Percentiles rank a stretch among this genome's conserved stretches.
These are phyloP conservation scores for Drosophila atripex DNA, from an alignment of 2,888 invertebrate species.

Conservation along the genomic window DNA sequence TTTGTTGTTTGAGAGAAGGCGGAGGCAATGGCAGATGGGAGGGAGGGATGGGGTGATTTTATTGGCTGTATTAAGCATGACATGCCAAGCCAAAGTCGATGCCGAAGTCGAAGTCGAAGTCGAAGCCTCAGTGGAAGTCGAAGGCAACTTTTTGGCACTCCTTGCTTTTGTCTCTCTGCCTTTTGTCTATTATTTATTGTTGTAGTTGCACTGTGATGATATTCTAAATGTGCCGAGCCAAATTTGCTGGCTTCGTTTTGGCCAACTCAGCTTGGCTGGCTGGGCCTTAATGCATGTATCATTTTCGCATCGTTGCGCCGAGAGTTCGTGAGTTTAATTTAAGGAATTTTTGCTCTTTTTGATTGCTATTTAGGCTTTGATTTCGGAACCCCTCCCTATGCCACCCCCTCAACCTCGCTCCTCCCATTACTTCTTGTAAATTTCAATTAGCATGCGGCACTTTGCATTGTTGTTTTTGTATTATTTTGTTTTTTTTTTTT, in stretches of 20 bases:
- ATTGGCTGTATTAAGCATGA: slow-evolving; percentile 78
- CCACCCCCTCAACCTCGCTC: not conserved
- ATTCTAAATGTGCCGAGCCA: slow-evolving; percentile 81
- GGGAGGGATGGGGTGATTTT: slow-evolving; percentile 52
- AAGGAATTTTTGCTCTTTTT: slow-evolving; percentile 77
- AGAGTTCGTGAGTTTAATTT: slow-evolving; percentile 81
- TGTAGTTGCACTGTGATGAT: slow-evolving; percentile 72
- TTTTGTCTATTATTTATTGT: slow-evolving; percentile 50
- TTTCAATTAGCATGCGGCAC: slow-evolving; percentile 78
- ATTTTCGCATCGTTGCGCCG: slow-evolving; percentile 76
- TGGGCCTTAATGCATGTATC: slow-evolving; percentile 76
- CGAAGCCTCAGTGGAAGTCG: slow-evolving; percentile 19
- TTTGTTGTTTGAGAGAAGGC: slow-evolving; percentile 31
- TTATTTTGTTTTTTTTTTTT: not conserved
- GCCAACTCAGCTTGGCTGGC: slow-evolving; percentile 59
- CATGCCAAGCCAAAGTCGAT: slow-evolving; percentile 70
- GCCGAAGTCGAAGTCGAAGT: slow-evolving; percentile 36
- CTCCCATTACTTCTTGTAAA: slow-evolving; percentile 40
- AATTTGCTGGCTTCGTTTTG: slow-evolving; percentile 73
- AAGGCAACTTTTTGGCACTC: slow-evolving; percentile 71
- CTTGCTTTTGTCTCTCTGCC: slow-evolving; percentile 66
- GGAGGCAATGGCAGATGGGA: slow-evolving; percentile 3
- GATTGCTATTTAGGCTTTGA: slow-evolving; percentile 77
- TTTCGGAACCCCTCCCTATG: slow-evolving; percentile 41
- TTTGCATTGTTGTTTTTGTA: slow-evolving; percentile 60